Evolutionary conservation across 2,888 invertebrate genomes (phyloP), one percentile per base, ranked within the genome.

Genomic region (Marasmarcha lunaedactyla): DNA sequence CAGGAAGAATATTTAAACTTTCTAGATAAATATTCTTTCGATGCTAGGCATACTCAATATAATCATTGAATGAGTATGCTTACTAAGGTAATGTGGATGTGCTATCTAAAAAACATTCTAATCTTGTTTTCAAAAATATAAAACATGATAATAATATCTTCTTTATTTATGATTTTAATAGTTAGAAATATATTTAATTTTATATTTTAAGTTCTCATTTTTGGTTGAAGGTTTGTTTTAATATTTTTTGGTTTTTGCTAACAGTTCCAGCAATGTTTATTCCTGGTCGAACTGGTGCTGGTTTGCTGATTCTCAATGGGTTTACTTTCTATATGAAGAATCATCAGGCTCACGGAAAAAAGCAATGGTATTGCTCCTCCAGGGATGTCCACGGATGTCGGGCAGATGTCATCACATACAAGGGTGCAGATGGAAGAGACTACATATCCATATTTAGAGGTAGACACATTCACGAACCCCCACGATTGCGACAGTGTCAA

Each of bases 281-380:
- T 43, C 79, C 81, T 1, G 81, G 81, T 20, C 51, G 81, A 36
- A 81, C 81, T 0, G 81, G 81, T 0, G 78, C 81, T 1, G 77
- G 79, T 0, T 52, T 83, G 1, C 58, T 83, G 10, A 72, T 81
- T 46, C 61, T 83, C 20, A 77, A 83, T 10, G 81, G 81, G 0
- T 81, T 79, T 46, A 83, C 81, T 7, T 83, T 83, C 49, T 83
- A 83, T 43, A 78, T 81, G 79, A 83, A 83, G 50, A 83, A 83
- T 46, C 79, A 81, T 47, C 81, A 81, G 46, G 81, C 81, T 0
- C 77, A 81, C 45, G 81, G 81, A 1, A 81, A 79, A 48, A 83
- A 83, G 48, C 81, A 83, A 45, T 81, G 81, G 81, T 83, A 83
- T 46, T 83, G 81, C 45, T 81, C 81, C 1, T 78, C 81, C 0